Percentiles rank a stretch among this genome's conserved stretches.
Evolutionary conservation across 2,888 invertebrate species (phyloP).

Genomic region (Drosophila kanekoi): DNA sequence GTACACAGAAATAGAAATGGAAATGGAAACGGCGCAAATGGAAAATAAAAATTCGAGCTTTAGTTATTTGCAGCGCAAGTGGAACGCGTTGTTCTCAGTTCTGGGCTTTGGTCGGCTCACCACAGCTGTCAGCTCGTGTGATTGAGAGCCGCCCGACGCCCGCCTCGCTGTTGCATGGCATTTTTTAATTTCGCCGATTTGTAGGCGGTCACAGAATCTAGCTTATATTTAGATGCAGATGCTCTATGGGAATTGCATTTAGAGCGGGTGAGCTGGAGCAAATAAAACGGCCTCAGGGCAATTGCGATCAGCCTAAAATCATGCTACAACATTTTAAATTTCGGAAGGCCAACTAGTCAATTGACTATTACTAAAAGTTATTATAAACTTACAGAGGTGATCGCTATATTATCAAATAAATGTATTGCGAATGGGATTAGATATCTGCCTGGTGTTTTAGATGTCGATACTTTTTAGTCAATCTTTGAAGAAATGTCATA

Average conservation of each 20-base stretch:
- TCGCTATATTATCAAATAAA: no score
- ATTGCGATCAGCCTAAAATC: slow-evolving; percentile 46
- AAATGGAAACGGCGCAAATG: slow-evolving; percentile 8
- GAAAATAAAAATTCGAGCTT: slow-evolving; percentile 39
- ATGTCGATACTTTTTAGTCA: rapidly evolving
- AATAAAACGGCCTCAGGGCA: background rate
- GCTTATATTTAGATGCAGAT: slow-evolving; percentile 12
- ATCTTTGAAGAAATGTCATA: no score
- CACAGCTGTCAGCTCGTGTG: slow-evolving; percentile 67
- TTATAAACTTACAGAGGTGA: no score
- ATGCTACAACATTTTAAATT: slow-evolving; percentile 23
- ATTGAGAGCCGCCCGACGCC: slow-evolving; percentile 46
- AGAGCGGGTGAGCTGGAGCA: background rate
- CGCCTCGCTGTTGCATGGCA: slow-evolving; percentile 24
- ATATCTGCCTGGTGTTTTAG: no score
- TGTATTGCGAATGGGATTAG: no score
- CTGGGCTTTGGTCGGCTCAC: slow-evolving; percentile 39
- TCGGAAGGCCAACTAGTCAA: background rate
- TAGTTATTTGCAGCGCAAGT: slow-evolving; percentile 28
- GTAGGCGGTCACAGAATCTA: slow-evolving; percentile 33
- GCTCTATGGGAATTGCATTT: slow-evolving; percentile 16
- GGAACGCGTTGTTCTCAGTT: slow-evolving; percentile 24
- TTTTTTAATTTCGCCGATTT: slow-evolving; percentile 46
- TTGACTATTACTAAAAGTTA: background rate
- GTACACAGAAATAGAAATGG: background rate